A percentile compares a stretch with the other conserved stretches of the same genome.
phyloP scores from a whole-genome alignment of 2,113 vertebrate species.

The Melanostigma gelatinosum region DNA sequence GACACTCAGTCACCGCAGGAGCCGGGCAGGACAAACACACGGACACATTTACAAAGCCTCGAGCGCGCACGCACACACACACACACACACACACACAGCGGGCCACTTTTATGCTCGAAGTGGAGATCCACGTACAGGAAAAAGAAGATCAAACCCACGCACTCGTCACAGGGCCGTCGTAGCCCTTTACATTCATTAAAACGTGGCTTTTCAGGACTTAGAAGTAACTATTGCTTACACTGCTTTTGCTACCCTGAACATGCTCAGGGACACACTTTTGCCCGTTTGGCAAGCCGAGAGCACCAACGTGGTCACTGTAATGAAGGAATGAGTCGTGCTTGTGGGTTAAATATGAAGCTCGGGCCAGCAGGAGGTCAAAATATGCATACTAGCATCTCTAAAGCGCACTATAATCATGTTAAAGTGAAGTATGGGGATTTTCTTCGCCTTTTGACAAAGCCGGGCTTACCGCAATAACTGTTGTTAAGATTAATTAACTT shows the following conservation, averaged over 20 bases:
- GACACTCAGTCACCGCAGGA: constrained; percentile 65
- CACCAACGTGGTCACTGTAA: neutral
- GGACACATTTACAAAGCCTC: constrained; percentile 48
- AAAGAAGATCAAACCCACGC: constrained; percentile 8
- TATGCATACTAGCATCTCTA: too few relatives aligned
- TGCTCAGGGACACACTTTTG: neutral
- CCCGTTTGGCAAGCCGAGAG: neutral
- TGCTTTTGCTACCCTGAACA: neutral
- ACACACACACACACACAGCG: neutral
- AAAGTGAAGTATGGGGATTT: too few relatives aligned
- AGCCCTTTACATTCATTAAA: constrained; percentile 63
- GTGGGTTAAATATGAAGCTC: neutral
- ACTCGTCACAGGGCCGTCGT: constrained; percentile 14
- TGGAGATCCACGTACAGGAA: neutral
- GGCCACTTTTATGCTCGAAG: neutral
- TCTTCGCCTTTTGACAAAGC: neutral
- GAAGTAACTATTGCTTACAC: constrained; percentile 55
- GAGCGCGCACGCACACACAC: constrained; percentile 9
- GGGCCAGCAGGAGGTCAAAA: neutral
- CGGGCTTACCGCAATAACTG: neutral
- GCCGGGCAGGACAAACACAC: constrained; percentile 56
- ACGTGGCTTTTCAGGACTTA: constrained; percentile 42
- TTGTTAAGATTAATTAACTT: neutral
- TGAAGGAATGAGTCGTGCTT: neutral
- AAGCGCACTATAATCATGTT: too few relatives aligned